A percentile compares a stretch with the other conserved stretches of the same genome.
These are phyloP conservation scores for Danionella cerebrum DNA, from an alignment of 2,113 vertebrate species.

Conservation along the genomic window DNA sequence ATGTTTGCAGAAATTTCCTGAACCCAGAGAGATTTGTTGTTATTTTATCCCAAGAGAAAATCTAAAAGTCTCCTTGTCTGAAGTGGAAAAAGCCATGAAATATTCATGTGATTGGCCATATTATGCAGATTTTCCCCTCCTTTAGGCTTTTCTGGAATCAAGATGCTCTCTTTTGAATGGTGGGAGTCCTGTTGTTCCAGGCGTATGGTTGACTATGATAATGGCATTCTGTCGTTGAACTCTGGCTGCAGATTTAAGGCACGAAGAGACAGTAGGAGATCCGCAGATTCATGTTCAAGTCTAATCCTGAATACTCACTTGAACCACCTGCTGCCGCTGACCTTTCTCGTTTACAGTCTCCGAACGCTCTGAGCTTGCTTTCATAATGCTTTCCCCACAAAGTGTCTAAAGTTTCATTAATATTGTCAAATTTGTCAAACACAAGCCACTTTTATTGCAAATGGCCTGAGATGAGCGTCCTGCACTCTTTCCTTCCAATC, in stretches of 20 bases:
- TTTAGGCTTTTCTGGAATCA: not conserved
- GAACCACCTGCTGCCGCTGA: not conserved
- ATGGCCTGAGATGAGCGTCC: too few species aligned
- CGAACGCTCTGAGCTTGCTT: too few species aligned
- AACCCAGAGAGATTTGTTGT: too few species aligned
- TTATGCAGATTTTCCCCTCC: not conserved
- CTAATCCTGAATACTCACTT: not conserved
- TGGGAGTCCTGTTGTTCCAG: constrained; percentile 5
- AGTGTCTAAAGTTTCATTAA: too few species aligned
- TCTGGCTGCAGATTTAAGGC: not conserved
- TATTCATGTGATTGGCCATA: not conserved
- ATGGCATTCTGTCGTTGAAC: constrained; percentile 5
- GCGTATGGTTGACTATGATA: constrained; percentile 19
- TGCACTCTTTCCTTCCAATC: too few species aligned
- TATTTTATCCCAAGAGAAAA: too few species aligned
- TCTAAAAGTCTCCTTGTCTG: too few species aligned
- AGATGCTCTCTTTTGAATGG: not conserved
- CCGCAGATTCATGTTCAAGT: not conserved
- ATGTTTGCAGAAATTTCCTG: too few species aligned
- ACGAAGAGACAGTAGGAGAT: not conserved
- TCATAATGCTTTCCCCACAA: too few species aligned
- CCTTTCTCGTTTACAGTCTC: too few species aligned
- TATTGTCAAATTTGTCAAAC: too few species aligned
- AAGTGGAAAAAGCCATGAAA: not conserved
- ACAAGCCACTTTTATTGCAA: too few species aligned